A percentile compares a stretch with the other conserved stretches of the same genome.
Conservation (phyloP, 2,797 vertebrate species). For the Gobio occitaniae region DNA sequence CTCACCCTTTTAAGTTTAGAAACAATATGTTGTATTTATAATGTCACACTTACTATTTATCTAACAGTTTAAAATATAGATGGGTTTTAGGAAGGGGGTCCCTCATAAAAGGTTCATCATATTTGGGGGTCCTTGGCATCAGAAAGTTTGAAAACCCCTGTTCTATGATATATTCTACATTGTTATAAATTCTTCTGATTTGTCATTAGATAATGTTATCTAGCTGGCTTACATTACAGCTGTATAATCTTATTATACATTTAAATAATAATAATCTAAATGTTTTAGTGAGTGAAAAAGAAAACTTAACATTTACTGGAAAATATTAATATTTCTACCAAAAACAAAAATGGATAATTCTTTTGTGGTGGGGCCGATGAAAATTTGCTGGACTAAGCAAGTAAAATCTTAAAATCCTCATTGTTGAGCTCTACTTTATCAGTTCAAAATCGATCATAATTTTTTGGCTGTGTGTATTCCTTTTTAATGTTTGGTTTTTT, state of each 20-base stretch:
- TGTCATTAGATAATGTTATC: neutral
- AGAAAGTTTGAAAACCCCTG: too few species aligned
- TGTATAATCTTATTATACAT: neutral
- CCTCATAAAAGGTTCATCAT: too few species aligned
- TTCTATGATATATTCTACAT: neutral
- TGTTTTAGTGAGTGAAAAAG: neutral
- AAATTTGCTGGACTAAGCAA: neutral
- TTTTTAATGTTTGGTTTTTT: neutral
- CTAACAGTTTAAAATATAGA: too few species aligned
- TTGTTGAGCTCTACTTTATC: neutral
- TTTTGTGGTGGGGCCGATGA: neutral
- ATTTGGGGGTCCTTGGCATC: too few species aligned
- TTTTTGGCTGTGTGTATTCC: neutral
- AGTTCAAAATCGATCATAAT: neutral
- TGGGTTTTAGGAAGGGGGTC: too few species aligned
- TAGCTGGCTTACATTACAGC: constrained; percentile 5
- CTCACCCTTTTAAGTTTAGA: too few species aligned
- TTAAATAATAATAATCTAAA: neutral
- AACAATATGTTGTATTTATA: too few species aligned
- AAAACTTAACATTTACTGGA: neutral
- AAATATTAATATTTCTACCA: neutral
- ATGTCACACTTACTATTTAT: too few species aligned
- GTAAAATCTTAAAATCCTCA: neutral
- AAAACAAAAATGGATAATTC: neutral
- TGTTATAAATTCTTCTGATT: neutral